Evolutionary conservation across 2,797 vertebrate species (phyloP).

Genomic region (Merluccius polli): DNA sequence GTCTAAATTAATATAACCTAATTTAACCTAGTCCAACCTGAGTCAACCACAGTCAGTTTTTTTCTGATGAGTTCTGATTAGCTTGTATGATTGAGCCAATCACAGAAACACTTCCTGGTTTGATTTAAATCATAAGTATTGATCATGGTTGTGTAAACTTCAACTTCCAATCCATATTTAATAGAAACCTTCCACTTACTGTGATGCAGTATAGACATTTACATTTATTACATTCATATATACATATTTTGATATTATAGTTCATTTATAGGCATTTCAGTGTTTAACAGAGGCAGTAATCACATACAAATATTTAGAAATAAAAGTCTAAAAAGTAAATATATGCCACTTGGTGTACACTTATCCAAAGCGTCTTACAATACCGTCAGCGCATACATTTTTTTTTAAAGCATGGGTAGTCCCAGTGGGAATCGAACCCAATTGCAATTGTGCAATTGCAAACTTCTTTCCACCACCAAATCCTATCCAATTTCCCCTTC

Average conservation of each 20-base stretch:
- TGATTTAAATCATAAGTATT: not conserved
- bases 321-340: not conserved
- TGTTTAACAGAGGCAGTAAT: conserved; percentile 1
- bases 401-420: too few species aligned
- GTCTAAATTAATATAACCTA: too few species aligned
- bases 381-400: too few species aligned
- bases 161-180: not conserved
- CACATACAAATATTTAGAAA: not conserved
- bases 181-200: not conserved
- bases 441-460: too few species aligned
- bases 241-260: not conserved
- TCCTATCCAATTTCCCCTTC: not conserved
- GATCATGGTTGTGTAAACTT: not conserved
- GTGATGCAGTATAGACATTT: conserved; percentile 1
- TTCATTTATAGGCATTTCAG: not conserved
- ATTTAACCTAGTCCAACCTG: too few species aligned
- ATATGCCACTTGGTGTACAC: too few species aligned
- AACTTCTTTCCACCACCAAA: not conserved
- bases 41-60: too few species aligned
- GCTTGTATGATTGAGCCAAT: too few species aligned
- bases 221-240: not conserved
- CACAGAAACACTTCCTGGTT: not conserved
- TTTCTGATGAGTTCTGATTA: too few species aligned
- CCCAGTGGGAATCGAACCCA: too few species aligned
- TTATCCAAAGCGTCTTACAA: too few species aligned